Evolutionary conservation across 2,888 invertebrate genomes (phyloP).

Genomic region (Formica aserva): DNA sequence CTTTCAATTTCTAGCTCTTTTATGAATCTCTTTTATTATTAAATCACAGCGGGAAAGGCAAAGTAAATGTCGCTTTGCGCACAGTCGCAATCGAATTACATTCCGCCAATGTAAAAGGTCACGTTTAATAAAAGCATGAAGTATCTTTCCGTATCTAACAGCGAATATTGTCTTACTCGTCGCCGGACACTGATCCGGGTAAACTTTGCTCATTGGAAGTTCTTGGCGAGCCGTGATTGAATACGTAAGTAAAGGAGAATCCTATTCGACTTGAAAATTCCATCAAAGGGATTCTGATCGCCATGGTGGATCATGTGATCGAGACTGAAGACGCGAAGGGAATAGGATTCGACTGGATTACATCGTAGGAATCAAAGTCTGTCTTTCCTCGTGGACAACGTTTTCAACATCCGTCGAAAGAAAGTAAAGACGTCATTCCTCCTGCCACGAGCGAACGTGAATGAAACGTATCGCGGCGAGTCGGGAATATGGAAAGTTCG

Average conservation of each 20-base stretch:
- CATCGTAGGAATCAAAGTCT: neutral
- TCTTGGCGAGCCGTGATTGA: slow-evolving; percentile 20
- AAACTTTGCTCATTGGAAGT: slow-evolving; percentile 46
- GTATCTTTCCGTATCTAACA: slow-evolving; percentile 3
- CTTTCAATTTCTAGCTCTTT: slow-evolving; percentile 6
- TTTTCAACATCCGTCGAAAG: slow-evolving; percentile 7
- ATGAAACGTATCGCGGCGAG: slow-evolving; percentile 39
- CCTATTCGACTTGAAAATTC: slow-evolving; percentile 48
- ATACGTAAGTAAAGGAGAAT: slow-evolving; percentile 18
- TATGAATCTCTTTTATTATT: slow-evolving; percentile 22
- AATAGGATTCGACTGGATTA: slow-evolving; percentile 28
- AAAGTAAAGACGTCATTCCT: slow-evolving; percentile 29
- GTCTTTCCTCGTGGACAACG: slow-evolving; percentile 5
- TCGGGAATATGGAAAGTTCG: slow-evolving; percentile 79
- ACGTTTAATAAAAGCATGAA: slow-evolving; percentile 17
- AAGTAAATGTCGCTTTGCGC: slow-evolving; percentile 23
- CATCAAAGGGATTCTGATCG: slow-evolving; percentile 44
- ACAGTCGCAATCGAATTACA: slow-evolving; percentile 31
- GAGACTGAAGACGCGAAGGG: neutral
- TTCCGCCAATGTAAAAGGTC: slow-evolving; percentile 23
- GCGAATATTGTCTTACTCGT: slow-evolving; percentile 17
- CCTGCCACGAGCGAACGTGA: slow-evolving; percentile 1
- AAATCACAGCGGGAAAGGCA: slow-evolving; percentile 6
- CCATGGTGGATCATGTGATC: slow-evolving; percentile 28
- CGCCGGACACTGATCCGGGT: neutral